Conservation (phyloP, 2,113 vertebrate species). For the Notarius lentiginosus region DNA sequence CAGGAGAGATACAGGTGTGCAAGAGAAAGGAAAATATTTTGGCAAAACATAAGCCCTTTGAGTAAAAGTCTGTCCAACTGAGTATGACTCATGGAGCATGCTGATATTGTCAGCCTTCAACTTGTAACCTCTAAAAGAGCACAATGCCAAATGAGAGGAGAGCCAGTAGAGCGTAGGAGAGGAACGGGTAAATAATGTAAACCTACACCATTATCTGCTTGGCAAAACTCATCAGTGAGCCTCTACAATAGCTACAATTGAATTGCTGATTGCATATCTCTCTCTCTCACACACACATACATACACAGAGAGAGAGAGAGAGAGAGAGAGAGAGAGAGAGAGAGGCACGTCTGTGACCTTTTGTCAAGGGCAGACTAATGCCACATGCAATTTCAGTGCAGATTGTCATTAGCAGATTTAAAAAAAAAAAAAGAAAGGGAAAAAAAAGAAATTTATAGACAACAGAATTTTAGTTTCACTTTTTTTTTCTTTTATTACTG, state of each 20-base stretch:
- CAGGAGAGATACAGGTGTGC: not conserved
- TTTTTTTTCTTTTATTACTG: not conserved
- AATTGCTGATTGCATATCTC: conserved; percentile 81
- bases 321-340: conserved; percentile 12
- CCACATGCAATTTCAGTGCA: not conserved
- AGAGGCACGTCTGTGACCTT: conserved; percentile 53
- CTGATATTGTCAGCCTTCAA: conserved; percentile 81
- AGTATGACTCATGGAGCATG: conserved; percentile 69
- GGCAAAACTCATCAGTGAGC: conserved; percentile 85
- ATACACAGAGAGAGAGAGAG: not conserved
- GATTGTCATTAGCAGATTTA: not conserved
- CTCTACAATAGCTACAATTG: conserved; percentile 74
- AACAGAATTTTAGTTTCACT: no score
- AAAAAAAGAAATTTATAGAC: not conserved
- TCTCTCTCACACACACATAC: conserved; percentile 46
- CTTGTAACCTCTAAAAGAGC: conserved; percentile 75
- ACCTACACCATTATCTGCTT: conserved; percentile 93
- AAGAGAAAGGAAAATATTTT: not conserved
- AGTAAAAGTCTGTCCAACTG: not conserved
- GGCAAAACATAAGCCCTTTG: not conserved
- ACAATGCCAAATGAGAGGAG: conserved; percentile 73
- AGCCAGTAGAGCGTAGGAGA: conserved; percentile 54
- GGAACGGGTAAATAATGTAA: conserved; percentile 83
- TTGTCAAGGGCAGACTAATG: conserved; percentile 68
- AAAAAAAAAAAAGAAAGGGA: not conserved